Base-by-base conservation (phyloP, 2,113 vertebrate species). In the Capra hircus region DNA sequence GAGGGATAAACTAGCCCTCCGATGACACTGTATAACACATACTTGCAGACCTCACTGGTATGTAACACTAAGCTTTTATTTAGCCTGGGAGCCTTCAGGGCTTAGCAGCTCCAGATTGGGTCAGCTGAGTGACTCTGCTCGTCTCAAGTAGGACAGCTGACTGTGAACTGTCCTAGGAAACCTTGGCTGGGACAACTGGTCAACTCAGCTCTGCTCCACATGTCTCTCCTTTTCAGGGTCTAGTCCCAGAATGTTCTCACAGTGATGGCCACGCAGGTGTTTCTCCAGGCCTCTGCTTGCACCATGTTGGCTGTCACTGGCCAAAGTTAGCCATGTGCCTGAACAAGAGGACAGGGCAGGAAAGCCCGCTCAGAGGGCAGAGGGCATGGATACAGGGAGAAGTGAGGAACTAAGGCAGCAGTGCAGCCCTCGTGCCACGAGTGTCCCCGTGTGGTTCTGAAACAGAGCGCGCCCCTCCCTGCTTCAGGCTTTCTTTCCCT, bases 401-500 rank as follows among this genome's bases (percentile, higher is more conserved):
- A 7, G 12, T 33, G 15, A 87, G 52, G 57, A 71, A 9, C 53
- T 1, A 21, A 62, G 45, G 19, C 17, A 3, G 3, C 3, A 21
- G 7, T 16, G 40, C 57, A 8, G 1, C 52, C 78, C 30, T 9
- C 7, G 23, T 5, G 11, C 83, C 11, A 0, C 0, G 7, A 60
- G 62, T 43, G 40, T 19, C 64, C 48, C 55, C 57, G 48, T 28
- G 3, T 21, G 45, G 82, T 67, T 93, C 60, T n/a, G 16, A 19
- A 86, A 45, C 52, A 55, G 52, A 64, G n/a, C 0, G 0, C 4
- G 4, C 25, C 27, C 27, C 25, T 62, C 52, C 7, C 17, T 3
- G 6, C 17, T 3, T 67, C 1, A 2, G n/a, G 15, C 30, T 95
- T 74, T 78, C 80, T 90, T 86, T 78, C 86, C 16, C 57, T 84